Evolutionary conservation across 1,140 invertebrate genomes (phyloP), one percentile per base, ranked within the genome.

Genomic region (Proctacanthus coquilletti): DNA sequence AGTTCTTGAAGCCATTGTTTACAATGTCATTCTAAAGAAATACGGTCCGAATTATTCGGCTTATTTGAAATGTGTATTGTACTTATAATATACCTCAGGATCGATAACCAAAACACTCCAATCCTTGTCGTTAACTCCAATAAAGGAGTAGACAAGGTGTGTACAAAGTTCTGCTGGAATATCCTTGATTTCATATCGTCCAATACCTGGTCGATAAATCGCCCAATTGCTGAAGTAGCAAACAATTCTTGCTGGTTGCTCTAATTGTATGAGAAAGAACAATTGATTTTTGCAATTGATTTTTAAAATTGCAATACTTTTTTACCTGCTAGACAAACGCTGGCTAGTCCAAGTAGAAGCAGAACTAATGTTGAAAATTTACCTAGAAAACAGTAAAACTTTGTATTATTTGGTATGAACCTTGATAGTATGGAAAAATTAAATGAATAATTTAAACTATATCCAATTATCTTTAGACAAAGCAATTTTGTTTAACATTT

Each of bases 201-300:
- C 84, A 5, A 81, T 62, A 4, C 76, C 83, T 1, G 83, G 81
- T 21, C 85, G 66, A 59, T 88, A 83, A n/a, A 87, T 72, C 4
- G 86, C 86, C 87, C 86, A 92, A 50, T 87, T 88, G 52, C 81
- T 86, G 63, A 86, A 91, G 66, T 91, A 91, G 50, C 84, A 91
- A 18, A 84, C 79, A 34, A 85, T 70, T 52, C 78, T 70, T 9
- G 73, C 68, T 0, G 47, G 43, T 25, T 51, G 50, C 11, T 53
- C 47, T n/a, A n/a, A n/a, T n/a, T n/a, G n/a, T n/a, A n/a, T n/a
- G n/a, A n/a, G n/a, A n/a, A n/a, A n/a, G n/a, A n/a, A n/a, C n/a
- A 25, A 25, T 25, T n/a, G n/a, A 25, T 25, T 25, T 25, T 25
- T 25, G 23, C 23, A 25, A 25, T 25, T 25, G 23, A 25, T 8